Base-by-base conservation (phyloP, 2,797 vertebrate species). In the Chanos chanos region DNA sequence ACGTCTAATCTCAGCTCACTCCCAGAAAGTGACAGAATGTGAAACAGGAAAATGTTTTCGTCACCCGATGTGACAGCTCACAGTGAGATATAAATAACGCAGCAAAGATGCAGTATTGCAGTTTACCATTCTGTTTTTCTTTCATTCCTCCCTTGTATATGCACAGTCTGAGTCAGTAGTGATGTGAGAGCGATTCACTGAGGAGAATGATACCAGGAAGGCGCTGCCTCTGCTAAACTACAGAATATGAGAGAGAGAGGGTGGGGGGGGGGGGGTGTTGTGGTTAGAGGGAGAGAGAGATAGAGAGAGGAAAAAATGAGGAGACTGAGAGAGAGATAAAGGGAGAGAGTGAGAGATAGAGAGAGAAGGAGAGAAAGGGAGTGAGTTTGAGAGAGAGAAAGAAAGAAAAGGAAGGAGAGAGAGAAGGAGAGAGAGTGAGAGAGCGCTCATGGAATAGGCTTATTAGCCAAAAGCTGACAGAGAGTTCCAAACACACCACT, bases 21-120 rank as follows among this genome's bases (percentile, higher is more conserved):
- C 40, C 54, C 40, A 33, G 59, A 66, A 71, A 22, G 4, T n/a
- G n/a, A n/a, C 19, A 49, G 58, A 64, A 37, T 2, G 37, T 50
- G n/a, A 27, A 25, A 22, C n/a, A n/a, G n/a, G n/a, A n/a, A 45
- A 64, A 63, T 44, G 51, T 58, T 40, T 9, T 47, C 68, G 36
- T 71, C 36, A 55, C 69, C 55, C n/a, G n/a, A n/a, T n/a, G n/a
- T n/a, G n/a, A n/a, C n/a, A n/a, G n/a, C 19, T 21, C 19, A 21
- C 19, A 45, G 19, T 27, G 13, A 43, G 34, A 16, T 25, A 58
- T 41, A 53, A 31, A 37, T 27, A 36, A 33, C 27, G 47, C 21
- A 18, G 47, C 18, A 12, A 13, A 25, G 34, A 19, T n/a, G 41
- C 15, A 18, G 19, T 50, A 28, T 58, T 34, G 58, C 30, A 51